Percentiles rank a stretch among this genome's conserved stretches.
Evolutionary conservation across 2,113 vertebrate species (phyloP).

Genomic region (Takifugu bimaculatus): DNA sequence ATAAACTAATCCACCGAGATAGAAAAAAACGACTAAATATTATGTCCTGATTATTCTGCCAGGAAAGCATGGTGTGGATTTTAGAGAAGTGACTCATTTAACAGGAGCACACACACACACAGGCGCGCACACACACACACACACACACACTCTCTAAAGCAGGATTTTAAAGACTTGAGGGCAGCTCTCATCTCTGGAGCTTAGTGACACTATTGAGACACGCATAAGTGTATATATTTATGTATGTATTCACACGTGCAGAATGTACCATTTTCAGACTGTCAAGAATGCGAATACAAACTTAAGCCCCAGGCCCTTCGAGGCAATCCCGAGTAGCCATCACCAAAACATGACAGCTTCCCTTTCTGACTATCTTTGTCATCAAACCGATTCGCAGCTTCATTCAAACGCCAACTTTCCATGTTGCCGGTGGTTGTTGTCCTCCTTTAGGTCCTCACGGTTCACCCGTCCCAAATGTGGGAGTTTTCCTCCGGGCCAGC

Average conservation of each 20-base stretch:
- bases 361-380: too few species aligned
- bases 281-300: not conserved
- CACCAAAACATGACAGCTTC: too few species aligned
- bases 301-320: not conserved
- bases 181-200: constrained; percentile 50
- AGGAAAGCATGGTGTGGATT: constrained; percentile 54
- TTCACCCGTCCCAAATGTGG: constrained; percentile 32
- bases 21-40: constrained; percentile 54
- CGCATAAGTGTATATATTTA: constrained; percentile 8
- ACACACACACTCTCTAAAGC: constrained; percentile 9
- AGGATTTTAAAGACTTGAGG: constrained; percentile 52
- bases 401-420: not conserved
- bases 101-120: constrained; percentile 16
- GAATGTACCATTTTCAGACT: constrained; percentile 43
- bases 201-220: constrained; percentile 56
- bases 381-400: too few species aligned
- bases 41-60: constrained; percentile 59
- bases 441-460: constrained; percentile 9
- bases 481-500: constrained; percentile 25
- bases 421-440: not conserved
- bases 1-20: constrained; percentile 60
- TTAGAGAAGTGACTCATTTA: constrained; percentile 66
- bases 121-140: too few species aligned
- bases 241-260: constrained; percentile 1
- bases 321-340: too few species aligned